phyloP scores from a whole-genome alignment of 2,797 vertebrate species.

The Austrolebias charrua region DNA sequence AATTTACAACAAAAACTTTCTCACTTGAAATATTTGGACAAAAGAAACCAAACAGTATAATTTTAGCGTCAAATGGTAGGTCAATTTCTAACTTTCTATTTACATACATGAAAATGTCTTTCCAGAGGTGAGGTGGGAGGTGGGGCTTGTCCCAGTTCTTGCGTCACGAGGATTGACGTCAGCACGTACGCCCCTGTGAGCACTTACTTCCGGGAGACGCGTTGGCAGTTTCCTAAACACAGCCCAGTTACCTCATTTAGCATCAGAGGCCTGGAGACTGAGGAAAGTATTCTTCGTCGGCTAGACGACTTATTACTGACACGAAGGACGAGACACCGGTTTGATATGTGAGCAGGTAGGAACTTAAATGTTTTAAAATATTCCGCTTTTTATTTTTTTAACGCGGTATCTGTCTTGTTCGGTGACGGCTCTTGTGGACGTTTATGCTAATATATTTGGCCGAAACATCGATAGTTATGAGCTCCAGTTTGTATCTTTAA shows the following conservation, averaged over 20 bases:
- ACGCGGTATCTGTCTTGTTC: neutral
- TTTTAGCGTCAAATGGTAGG: too few relatives aligned
- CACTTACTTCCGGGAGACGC: slow-evolving; percentile 76
- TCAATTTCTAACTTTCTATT: too few relatives aligned
- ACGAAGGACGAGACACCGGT: slow-evolving; percentile 24
- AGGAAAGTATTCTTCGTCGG: slow-evolving; percentile 6
- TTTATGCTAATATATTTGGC: slow-evolving; percentile 14
- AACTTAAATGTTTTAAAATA: neutral
- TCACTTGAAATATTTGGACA: too few relatives aligned
- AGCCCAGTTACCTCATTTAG: slow-evolving; percentile 20
- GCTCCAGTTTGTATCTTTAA: neutral
- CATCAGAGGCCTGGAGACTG: slow-evolving; percentile 27
- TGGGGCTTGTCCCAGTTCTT: slow-evolving; percentile 29
- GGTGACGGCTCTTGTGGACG: neutral
- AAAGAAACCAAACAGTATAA: too few relatives aligned
- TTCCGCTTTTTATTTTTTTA: neutral
- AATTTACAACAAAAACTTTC: too few relatives aligned
- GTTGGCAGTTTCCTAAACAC: slow-evolving; percentile 80
- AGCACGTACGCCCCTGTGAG: slow-evolving; percentile 48
- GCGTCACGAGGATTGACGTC: slow-evolving; percentile 46
- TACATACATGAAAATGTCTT: too few relatives aligned
- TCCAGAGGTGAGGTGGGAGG: too few relatives aligned
- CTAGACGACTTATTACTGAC: slow-evolving; percentile 11
- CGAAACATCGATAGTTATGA: slow-evolving; percentile 2
- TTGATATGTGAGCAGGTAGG: slow-evolving; percentile 78